Evolutionary conservation across 1,140 invertebrate genomes (phyloP), one percentile per base, ranked within the genome.

Genomic region (Bombus haemorrhoidalis): DNA sequence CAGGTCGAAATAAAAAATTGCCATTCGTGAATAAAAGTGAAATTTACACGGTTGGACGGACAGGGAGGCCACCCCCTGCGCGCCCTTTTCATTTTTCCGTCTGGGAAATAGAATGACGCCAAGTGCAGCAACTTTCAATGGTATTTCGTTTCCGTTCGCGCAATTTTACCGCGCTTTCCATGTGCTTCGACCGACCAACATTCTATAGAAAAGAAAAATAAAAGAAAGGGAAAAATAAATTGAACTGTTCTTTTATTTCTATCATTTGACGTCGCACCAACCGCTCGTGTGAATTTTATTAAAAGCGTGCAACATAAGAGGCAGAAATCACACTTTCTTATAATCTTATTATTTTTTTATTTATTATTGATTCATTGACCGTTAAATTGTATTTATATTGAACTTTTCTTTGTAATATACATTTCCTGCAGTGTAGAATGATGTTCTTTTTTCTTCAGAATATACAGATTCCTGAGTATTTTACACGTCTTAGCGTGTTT

Each of bases 1-100:
- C 71, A 34, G 79, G 37, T 47, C 37, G 68, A 83, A 83, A 85
- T 85, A 62, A 80, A 85, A 89, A 87, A 86, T 79, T 69, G 74
- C 75, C 47, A 43, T 80, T 28, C 68, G 39, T 53, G 68, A 72
- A 68, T 59, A 85, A 83, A 86, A 90, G 66, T 85, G 87, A 85
- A 85, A 90, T 90, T 90, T 86, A 37, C 85, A 86, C 74, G 72
- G 53, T 76, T 47, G 76, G 68, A 72, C 43, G 78, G 37, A 34
- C 32, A n/a, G n/a, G 43, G n/a, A 41, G 22, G 15, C 57, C 57
- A 3, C 34, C n/a, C 47, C 4, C 9, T 28, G 0, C 6, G 8
- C 12, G 12, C n/a, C 28, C 39, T 43, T 71, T 9, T 12, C 41
- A 22, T n/a, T 82, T 53, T 34, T 12, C 37, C 74, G 34, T 76